Conservation (phyloP, 30 jellyfish, hydroid and myxozoan genomes). For the Morbakka virulenta region DNA sequence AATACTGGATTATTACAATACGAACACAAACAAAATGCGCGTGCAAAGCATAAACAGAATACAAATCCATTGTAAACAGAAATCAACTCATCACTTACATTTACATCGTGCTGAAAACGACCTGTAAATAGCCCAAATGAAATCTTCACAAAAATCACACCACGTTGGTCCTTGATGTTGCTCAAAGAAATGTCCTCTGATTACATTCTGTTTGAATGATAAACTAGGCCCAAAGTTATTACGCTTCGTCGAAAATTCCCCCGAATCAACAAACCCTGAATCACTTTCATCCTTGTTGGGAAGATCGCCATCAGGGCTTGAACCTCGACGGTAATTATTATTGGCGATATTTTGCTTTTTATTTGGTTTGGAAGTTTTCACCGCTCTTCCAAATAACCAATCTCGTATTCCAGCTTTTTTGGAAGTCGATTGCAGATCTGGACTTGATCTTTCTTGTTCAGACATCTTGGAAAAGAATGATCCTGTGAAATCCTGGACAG, state of each 20-base stretch:
- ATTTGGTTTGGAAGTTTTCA: slow-evolving; percentile 53
- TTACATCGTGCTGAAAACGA: slow-evolving; percentile 77
- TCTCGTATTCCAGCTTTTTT: slow-evolving; percentile 64
- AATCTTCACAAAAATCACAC: slow-evolving; percentile 93
- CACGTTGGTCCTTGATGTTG: slow-evolving; percentile 83
- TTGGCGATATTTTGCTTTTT: too few species aligned
- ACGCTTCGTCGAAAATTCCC: slow-evolving; percentile 7
- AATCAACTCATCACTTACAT: slow-evolving; percentile 75
- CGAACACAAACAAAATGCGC: too few species aligned
- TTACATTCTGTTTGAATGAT: slow-evolving; percentile 17
- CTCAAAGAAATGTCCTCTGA: slow-evolving; percentile 64
- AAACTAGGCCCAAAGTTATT: too few species aligned
- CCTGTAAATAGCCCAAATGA: slow-evolving; percentile 77
- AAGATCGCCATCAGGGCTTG: slow-evolving; percentile 23
- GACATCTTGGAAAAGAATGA: neutral
- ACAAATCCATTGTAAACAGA: too few species aligned
- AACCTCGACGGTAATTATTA: too few species aligned
- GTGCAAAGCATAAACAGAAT: too few species aligned
- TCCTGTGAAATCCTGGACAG: too few species aligned
- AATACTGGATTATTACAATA: too few species aligned
- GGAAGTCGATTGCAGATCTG: slow-evolving; percentile 34
- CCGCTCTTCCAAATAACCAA: slow-evolving; percentile 57
- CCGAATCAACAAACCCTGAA: slow-evolving; percentile 6
- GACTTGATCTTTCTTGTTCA: neutral
- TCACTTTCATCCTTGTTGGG: neutral